Percentiles rank a stretch among this genome's conserved stretches.
Conservation (phyloP, 2,113 vertebrate genomes). For the Eclectus roratus region DNA sequence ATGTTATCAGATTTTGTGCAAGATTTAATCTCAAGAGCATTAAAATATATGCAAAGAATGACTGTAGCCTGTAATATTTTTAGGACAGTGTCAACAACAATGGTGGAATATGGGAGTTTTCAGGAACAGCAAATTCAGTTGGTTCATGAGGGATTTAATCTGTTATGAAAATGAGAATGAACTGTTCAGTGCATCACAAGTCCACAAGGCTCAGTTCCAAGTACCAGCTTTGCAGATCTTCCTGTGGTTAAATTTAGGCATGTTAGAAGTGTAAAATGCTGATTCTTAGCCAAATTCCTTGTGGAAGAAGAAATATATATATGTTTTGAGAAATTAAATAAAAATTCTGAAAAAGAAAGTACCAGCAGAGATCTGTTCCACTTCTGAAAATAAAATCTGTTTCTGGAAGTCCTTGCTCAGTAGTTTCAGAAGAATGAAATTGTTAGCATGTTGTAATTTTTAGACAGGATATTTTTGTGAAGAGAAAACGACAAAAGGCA, state of each 20-base stretch:
- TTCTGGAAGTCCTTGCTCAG: not conserved
- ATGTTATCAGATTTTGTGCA: not conserved
- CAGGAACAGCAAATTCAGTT: not conserved
- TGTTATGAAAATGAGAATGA: not conserved
- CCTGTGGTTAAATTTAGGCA: not conserved
- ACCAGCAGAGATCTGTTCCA: not conserved
- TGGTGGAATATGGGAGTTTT: not conserved
- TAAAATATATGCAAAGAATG: not conserved
- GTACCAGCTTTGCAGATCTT: not conserved
- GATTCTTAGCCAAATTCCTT: not conserved
- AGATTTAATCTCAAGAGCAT: not conserved
- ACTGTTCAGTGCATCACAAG: not conserved
- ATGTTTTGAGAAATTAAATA: not conserved
- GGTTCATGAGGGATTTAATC: not conserved
- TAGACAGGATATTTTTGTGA: not conserved
- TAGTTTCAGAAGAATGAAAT: not conserved
- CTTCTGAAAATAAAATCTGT: not conserved
- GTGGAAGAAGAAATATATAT: not conserved
- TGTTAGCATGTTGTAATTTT: not conserved
- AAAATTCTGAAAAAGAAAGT: not conserved
- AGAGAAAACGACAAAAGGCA: not conserved
- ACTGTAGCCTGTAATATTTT: not conserved
- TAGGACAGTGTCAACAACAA: not conserved
- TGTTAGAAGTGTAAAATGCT: not conserved
- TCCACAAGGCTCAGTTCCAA: not conserved